A percentile compares a stretch with the other conserved stretches of the same genome.
Conservation (phyloP, 2,113 vertebrate genomes). For the Larimichthys polyactis region DNA sequence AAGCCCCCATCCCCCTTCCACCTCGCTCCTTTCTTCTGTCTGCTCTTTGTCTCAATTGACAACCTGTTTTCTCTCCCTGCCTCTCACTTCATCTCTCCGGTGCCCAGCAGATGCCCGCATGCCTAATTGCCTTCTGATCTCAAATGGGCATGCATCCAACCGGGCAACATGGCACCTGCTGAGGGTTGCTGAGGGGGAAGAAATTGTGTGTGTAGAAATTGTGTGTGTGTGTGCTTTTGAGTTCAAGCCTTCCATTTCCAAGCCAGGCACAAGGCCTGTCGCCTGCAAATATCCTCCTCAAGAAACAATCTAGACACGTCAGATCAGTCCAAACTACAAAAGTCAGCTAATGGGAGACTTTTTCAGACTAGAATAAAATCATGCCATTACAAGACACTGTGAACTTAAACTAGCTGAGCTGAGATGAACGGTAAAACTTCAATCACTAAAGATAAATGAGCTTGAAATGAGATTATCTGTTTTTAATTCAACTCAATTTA, state of each 20-base stretch:
- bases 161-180: constrained; percentile 42
- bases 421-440: not conserved
- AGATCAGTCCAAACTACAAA: not conserved
- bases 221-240: not conserved
- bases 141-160: constrained; percentile 19
- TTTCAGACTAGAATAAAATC: not conserved
- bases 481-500: not conserved
- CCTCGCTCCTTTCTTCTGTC: constrained; percentile 18
- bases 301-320: not conserved
- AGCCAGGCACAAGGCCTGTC: not conserved
- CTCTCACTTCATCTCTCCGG: not conserved
- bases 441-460: not conserved
- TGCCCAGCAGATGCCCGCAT: constrained; percentile 25
- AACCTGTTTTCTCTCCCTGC: constrained; percentile 28
- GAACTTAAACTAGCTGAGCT: not conserved
- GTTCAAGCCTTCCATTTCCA: not conserved
- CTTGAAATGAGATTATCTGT: not conserved
- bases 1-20: constrained; percentile 19
- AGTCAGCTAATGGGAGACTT: no score
- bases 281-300: not conserved
- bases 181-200: constrained; percentile 4
- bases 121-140: constrained; percentile 31
- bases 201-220: not conserved
- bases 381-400: not conserved
- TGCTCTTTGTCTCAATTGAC: constrained; percentile 64